Evolutionary conservation across 2,797 vertebrate genomes (phyloP), one percentile per base, ranked within the genome.

Genomic region (Labroides dimidiatus): DNA sequence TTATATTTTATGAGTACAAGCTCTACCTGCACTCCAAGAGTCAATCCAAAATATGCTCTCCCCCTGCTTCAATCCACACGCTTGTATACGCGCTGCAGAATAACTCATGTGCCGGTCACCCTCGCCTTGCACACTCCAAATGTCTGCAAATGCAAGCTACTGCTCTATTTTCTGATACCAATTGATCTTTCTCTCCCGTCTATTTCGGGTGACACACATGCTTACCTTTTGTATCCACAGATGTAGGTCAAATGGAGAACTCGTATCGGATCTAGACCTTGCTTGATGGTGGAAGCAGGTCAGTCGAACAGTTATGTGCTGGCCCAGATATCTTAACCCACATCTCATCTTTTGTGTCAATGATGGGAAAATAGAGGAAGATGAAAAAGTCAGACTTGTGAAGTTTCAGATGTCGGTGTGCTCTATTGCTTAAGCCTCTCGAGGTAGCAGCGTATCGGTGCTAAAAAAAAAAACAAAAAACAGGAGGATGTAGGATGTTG

Each of bases 251-350:
- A 75, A 80, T 66, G 6, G 1, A 69, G 48, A 0, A 16, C 51
- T 62, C 56, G 39, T 64, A 64, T 83, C 23, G 41, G 84, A 80
- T 77, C 12, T 20, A 77, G 75, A 64, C 41, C 55, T 33, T 11
- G 15, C 27, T 45, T 39, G 19, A 73, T 52, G 14, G 14, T 56
- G 23, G 75, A 82, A 87, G 36, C 59, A 87, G 89, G 87, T 89
- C 77, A 89, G 79, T 73, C 50, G 45, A 81, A 55, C 81, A 69
- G 77, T 89, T 89, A 84, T 65, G 75, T 58, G 24, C 47, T 84
- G 86, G 67, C 75, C 86, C 77, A 81, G 61, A 82, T 89, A 79
- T 80, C 37, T 50, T 87, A 83, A 76, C 88, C 82, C 72, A 86
- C 75, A 87, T 88, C 57, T 63, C 41, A 9, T 43, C 43, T 72